Evolutionary conservation across 2,113 vertebrate species (phyloP), one percentile per base, ranked within the genome.

Genomic region (Dromaius novaehollandiae): DNA sequence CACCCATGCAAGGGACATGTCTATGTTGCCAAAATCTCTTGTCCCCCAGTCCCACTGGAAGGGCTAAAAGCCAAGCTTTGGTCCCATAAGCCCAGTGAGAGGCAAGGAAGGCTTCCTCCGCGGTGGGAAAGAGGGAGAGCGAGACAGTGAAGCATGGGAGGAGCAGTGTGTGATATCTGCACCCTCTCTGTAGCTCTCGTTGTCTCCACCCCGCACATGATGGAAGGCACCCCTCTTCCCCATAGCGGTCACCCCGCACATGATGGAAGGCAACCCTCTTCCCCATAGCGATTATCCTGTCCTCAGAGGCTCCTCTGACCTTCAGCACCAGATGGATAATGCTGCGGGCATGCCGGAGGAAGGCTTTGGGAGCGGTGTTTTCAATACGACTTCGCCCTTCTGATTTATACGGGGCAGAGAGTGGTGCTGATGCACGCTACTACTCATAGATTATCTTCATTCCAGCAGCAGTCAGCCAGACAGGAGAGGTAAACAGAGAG

Each of bases 391-490:
- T 90, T 84, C 51, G 1, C 94, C 58, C 80, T 90, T 86, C 90
- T 96, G 96, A 97, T 97, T 96, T 97, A 95, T 86, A 80, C 4
- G 1, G 86, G 95, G 79, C 51, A 86, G 87, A 30, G 24, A 88
- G 82, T 17, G 1, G 58, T 77, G 85, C 78, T 82, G 96, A 96
- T 93, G 82, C 74, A 68, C 30, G 6, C 82, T 69, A 14, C 79
- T 69, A 78, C 94, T 97, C 93, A 78, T 92, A 97, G 96, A 96
- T 98, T 94, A 97, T 92, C 94, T 96, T 96, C 87, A 92, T 95
- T 86, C 89, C 53, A 82, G 91, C 95, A 84, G 93, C 94, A 73
- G 84, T 60, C 90, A 66, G 79, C 77, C 90, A 65, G 61, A 38
- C 89, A 84, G 93, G 76, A 89, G 89, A 97, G 95, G 66, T 88